Conservation (phyloP, 2,797 vertebrate species). For the Nasua narica region DNA sequence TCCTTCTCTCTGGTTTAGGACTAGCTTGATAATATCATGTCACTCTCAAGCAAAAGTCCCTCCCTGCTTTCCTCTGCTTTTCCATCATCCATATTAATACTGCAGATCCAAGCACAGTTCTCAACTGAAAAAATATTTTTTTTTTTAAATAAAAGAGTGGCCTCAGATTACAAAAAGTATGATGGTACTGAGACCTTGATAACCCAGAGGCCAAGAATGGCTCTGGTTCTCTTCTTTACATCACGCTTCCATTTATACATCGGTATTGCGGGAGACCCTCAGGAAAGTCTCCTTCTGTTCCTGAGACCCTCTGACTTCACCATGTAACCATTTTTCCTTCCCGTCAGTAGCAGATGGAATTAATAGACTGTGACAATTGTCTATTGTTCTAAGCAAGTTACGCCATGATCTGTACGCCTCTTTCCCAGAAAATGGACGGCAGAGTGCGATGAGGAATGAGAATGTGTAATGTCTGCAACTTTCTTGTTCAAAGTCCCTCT, state of each 20-base stretch:
- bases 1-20: neutral
- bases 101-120: neutral
- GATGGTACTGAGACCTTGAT: neutral
- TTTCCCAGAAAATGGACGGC: conserved; percentile 63
- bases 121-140: neutral
- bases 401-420: conserved; percentile 45
- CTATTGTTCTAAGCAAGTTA: conserved; percentile 64
- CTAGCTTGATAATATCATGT: neutral
- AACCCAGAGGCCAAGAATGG: neutral
- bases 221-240: conserved; percentile 2
- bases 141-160: neutral
- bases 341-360: conserved; percentile 66
- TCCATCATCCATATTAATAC: neutral
- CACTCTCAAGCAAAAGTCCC: neutral
- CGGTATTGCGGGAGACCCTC: conserved; percentile 14
- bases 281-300: conserved; percentile 57
- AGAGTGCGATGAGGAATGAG: conserved; percentile 22
- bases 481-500: conserved; percentile 63
- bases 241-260: conserved; percentile 57
- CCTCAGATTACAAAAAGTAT: neutral
- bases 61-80: neutral
- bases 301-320: conserved; percentile 72
- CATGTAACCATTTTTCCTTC: conserved; percentile 66
- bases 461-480: conserved; percentile 70
- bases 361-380: conserved; percentile 69